Base-by-base conservation (phyloP, 2,113 vertebrate species). In the Blennius ocellaris region DNA sequence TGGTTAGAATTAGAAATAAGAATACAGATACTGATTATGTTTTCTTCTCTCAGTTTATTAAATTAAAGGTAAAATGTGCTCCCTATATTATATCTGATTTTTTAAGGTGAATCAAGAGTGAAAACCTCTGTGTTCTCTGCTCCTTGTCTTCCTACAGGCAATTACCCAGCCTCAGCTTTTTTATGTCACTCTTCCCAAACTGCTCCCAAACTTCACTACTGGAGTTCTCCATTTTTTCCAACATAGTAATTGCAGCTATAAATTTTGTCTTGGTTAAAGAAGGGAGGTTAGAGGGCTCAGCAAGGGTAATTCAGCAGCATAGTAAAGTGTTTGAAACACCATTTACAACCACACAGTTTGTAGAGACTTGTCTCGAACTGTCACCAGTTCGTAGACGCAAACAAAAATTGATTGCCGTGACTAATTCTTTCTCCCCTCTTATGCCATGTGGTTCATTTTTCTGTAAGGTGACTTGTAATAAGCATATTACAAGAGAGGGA, bases 391-490 rank as follows among this genome's bases (percentile, higher is more conserved):
- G 90, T 87, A 92, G 87, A 87, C 85, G 66, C 69, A 89, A 90
- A 90, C 83, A 86, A 86, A 69, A 90, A 93, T 93, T 91, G 92
- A 93, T 91, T 89, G 81, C 83, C 84, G 78, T 90, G 83, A 92
- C 89, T 90, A 93, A 93, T 92, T 91, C 47, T 75, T 81, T 89
- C 76, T 17, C 63, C 63, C 50, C 71, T 82, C 73, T 86, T 78
- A 55, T 90, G 71, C 90, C 89, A 93, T 93, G 83, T 93, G 88
- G 76, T 92, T 92, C 64, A 70, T 92, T 92, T 92, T 90, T 76
- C 60, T 86, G 61, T 80, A 77, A 89, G 86, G 82, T 82, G 81
- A 88, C 58, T 64, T 86, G 81, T 89, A 92, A 93, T 92, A 88
- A 89, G 83, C 89, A 88, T 87, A 90, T 90, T 91, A 87, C 83